A percentile compares a stretch with the other conserved stretches of the same genome.
phyloP scores from a whole-genome alignment of 2,797 vertebrate species.

The Semotilus atromaculatus region DNA sequence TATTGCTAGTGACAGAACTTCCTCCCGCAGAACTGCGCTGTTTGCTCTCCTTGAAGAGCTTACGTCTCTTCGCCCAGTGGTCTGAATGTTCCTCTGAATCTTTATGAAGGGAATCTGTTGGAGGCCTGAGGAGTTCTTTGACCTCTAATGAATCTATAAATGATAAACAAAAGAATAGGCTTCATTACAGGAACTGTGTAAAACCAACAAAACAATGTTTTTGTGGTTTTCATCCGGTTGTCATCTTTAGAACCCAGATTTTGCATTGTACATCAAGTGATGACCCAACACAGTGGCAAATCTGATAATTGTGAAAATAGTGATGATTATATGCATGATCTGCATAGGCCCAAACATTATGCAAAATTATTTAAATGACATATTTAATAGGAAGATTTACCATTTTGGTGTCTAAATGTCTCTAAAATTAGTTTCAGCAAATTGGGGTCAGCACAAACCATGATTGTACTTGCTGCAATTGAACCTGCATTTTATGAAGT shows the following conservation, averaged over 20 bases:
- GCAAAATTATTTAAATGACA: not conserved
- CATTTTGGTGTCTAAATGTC: not conserved
- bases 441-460: not conserved
- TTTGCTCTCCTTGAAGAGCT: conserved; percentile 85
- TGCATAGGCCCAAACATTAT: not conserved
- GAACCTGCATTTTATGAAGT: not conserved
- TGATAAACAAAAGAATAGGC: not conserved
- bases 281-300: not conserved
- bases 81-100: conserved; percentile 79
- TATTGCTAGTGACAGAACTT: conserved; percentile 84
- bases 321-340: not conserved
- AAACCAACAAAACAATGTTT: conserved; percentile 8
- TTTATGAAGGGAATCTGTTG: conserved; percentile 67
- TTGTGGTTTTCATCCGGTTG: not conserved
- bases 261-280: not conserved
- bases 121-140: conserved; percentile 73
- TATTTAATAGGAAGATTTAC: not conserved
- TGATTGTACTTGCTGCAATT: not conserved
- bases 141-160: conserved; percentile 67
- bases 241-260: not conserved
- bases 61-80: conserved; percentile 84
- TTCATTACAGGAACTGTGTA: not conserved
- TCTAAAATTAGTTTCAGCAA: not conserved
- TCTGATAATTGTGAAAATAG: not conserved
- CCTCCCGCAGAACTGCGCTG: conserved; percentile 84